Percentiles rank a stretch among this genome's conserved stretches.
Evolutionary conservation across 2,113 vertebrate genomes (phyloP).

Genomic region (Podarcis muralis): DNA sequence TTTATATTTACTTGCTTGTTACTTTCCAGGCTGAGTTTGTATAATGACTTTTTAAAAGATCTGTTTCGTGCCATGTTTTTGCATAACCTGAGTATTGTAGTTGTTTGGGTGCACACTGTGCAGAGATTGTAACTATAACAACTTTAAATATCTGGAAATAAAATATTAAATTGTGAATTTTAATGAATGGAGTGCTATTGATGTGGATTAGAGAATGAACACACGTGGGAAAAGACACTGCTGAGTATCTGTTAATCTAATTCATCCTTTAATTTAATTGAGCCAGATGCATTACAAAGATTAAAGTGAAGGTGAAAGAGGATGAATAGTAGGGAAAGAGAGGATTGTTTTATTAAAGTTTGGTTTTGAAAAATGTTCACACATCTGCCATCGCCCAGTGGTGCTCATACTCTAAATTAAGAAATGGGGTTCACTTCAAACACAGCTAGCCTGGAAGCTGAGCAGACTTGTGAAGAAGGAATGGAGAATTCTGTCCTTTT

Average conservation of each 20-base stretch:
- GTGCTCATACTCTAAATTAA: not conserved
- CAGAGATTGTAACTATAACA: not conserved
- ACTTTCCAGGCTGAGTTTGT: not conserved
- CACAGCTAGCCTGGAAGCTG: too few relatives aligned
- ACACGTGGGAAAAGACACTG: not conserved
- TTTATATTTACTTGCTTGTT: not conserved
- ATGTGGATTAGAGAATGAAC: not conserved
- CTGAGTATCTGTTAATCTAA: conserved; percentile 29
- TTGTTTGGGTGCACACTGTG: conserved; percentile 5
- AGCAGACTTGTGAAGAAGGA: too few relatives aligned
- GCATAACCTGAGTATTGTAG: not conserved
- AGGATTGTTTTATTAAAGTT: not conserved
- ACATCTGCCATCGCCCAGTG: not conserved
- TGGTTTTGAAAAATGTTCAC: not conserved
- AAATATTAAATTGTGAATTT: not conserved
- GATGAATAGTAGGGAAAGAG: not conserved
- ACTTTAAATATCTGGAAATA: not conserved
- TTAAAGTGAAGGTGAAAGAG: conserved; percentile 45
- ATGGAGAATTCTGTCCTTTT: not conserved
- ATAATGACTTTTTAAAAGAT: not conserved
- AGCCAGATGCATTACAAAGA: conserved; percentile 48
- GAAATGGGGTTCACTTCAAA: too few relatives aligned
- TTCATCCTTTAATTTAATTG: conserved; percentile 54
- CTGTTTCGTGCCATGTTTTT: conserved; percentile 2
- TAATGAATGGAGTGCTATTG: not conserved